Percentiles rank a stretch among this genome's conserved stretches.
These are phyloP conservation scores for Ecdyonurus torrentis DNA, from an alignment of 2,888 invertebrate species.

Conservation along the genomic window DNA sequence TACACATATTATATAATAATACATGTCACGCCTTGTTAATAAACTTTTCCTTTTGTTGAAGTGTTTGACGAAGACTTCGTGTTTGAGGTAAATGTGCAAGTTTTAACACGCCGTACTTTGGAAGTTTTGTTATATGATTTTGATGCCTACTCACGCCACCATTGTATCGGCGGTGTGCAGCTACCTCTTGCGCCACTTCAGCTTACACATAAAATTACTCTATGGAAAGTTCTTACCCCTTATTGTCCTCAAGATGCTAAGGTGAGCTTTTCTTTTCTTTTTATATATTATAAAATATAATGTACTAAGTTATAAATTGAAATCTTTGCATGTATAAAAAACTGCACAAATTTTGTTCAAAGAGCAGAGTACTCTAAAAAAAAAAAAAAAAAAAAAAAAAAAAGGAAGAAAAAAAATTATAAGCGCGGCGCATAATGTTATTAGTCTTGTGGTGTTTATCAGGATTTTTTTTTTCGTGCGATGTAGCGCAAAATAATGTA, in stretches of 20 bases:
- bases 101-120: slow-evolving; percentile 34
- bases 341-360: no score
- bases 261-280: slow-evolving; percentile 14
- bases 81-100: slow-evolving; percentile 39
- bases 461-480: no score
- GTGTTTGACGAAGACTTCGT: slow-evolving; percentile 52
- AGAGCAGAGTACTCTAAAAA: no score
- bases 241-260: slow-evolving; percentile 31
- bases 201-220: slow-evolving; percentile 33
- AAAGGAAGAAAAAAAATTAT: no score
- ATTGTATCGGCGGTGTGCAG: slow-evolving; percentile 42
- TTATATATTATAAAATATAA: not conserved
- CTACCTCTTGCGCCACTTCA: slow-evolving; percentile 37
- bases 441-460: no score
- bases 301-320: no score
- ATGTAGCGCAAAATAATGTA: no score
- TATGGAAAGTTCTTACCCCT: slow-evolving; percentile 38
- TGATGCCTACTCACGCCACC: slow-evolving; percentile 44
- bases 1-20: not conserved
- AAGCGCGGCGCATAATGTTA: no score
- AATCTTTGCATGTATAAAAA: no score
- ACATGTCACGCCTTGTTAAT: slow-evolving; percentile 1
- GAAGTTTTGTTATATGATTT: slow-evolving; percentile 46
- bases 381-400: no score
- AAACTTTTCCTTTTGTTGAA: no score